phyloP scores from a whole-genome alignment of 2,113 vertebrate species.

The Trochalopteron elliotii region DNA sequence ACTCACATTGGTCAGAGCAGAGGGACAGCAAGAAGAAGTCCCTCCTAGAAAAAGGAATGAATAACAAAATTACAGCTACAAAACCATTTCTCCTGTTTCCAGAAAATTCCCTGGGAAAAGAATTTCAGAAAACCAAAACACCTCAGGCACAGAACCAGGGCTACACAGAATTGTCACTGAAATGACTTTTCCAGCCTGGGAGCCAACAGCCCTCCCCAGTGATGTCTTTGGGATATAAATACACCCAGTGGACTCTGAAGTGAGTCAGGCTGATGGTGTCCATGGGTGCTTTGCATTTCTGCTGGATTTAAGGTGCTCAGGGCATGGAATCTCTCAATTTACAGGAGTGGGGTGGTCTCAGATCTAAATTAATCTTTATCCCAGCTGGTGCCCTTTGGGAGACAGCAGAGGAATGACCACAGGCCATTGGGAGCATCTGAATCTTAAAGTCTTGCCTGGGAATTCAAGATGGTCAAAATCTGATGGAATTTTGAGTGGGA shows the following conservation, averaged over 20 bases:
- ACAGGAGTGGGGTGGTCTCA: fast-evolving
- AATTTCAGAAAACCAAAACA: too few relatives aligned
- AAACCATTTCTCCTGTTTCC: too few relatives aligned
- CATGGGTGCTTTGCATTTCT: not conserved
- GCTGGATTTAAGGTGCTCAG: not conserved
- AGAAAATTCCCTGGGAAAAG: too few relatives aligned
- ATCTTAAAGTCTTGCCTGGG: not conserved
- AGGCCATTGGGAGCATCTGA: not conserved
- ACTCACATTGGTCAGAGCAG: too few relatives aligned
- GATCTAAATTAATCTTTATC: not conserved
- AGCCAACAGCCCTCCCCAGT: not conserved
- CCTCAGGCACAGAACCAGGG: too few relatives aligned
- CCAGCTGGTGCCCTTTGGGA: fast-evolving
- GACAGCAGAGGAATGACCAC: not conserved
- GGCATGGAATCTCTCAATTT: not conserved
- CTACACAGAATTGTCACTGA: not conserved
- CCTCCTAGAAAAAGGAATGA: too few relatives aligned
- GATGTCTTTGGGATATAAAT: not conserved
- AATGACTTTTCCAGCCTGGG: not conserved
- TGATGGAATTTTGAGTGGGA: not conserved
- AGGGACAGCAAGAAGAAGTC: too few relatives aligned
- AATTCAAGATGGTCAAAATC: not conserved
- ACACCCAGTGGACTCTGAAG: not conserved
- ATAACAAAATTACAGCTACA: too few relatives aligned
- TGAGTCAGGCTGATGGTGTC: not conserved